Evolutionary conservation across 2,888 invertebrate species (phyloP).

Genomic region (Tipula lateralis): DNA sequence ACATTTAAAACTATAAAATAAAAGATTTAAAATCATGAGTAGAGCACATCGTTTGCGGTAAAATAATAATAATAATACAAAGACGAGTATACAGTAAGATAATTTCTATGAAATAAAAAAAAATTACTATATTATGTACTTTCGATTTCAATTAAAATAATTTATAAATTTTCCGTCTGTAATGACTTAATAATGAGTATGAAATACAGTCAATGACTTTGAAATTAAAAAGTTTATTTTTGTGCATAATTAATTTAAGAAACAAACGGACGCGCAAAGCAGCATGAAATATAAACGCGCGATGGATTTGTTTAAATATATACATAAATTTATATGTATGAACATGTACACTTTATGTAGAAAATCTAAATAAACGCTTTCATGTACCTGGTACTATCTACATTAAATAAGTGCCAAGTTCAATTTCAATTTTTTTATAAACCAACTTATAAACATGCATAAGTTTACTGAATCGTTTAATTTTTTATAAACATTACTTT

Average conservation of each 20-base stretch:
- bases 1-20: background rate
- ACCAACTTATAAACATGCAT: no score
- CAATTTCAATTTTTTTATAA: no score
- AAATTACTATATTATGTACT: background rate
- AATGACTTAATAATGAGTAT: background rate
- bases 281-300: background rate
- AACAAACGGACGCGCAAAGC: background rate
- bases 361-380: no score
- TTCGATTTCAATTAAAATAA: background rate
- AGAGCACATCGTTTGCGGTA: background rate
- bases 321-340: background rate
- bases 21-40: background rate
- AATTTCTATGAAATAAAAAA: background rate
- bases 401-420: no score
- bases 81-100: background rate
- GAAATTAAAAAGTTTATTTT: background rate
- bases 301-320: background rate
- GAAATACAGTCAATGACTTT: background rate
- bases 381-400: no score
- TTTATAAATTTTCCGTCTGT: background rate
- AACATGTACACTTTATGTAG: background rate
- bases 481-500: no score
- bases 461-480: no score
- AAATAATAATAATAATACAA: background rate
- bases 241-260: background rate